A percentile compares a stretch with the other conserved stretches of the same genome.
Conservation (phyloP, 2,113 vertebrate genomes). For the Mohoua ochrocephala region DNA sequence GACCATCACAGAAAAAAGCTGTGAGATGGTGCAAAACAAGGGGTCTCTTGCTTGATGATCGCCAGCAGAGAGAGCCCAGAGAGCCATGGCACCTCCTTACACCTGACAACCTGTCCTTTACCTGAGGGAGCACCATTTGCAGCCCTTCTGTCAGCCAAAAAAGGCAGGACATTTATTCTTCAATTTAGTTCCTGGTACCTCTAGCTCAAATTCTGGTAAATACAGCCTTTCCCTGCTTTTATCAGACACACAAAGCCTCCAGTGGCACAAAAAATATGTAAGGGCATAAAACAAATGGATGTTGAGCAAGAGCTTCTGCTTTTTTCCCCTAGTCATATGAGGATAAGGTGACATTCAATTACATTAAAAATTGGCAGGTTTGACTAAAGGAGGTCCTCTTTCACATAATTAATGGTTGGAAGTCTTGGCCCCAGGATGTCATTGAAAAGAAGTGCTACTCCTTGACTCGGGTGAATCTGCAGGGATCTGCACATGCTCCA, state of each 20-base stretch:
- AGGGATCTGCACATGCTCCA: background rate
- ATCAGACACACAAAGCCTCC: background rate
- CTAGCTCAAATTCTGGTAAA: constrained; percentile 20
- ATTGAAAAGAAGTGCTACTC: background rate
- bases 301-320: constrained; percentile 40
- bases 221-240: background rate
- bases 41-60: background rate
- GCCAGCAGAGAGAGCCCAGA: background rate
- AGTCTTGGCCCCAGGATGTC: constrained; percentile 6
- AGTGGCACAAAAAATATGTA: constrained; percentile 41
- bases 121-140: background rate
- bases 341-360: constrained; percentile 58
- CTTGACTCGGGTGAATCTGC: background rate
- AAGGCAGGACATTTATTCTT: background rate
- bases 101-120: background rate
- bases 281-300: constrained; percentile 49
- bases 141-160: background rate
- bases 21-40: background rate
- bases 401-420: constrained; percentile 27
- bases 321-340: constrained; percentile 2
- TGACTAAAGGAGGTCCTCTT: constrained; percentile 4
- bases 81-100: background rate
- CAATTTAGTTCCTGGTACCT: background rate
- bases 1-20: background rate
- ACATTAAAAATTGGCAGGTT: constrained; percentile 63